Conservation (phyloP, 2,113 vertebrate genomes). For the Ochotona princeps region DNA sequence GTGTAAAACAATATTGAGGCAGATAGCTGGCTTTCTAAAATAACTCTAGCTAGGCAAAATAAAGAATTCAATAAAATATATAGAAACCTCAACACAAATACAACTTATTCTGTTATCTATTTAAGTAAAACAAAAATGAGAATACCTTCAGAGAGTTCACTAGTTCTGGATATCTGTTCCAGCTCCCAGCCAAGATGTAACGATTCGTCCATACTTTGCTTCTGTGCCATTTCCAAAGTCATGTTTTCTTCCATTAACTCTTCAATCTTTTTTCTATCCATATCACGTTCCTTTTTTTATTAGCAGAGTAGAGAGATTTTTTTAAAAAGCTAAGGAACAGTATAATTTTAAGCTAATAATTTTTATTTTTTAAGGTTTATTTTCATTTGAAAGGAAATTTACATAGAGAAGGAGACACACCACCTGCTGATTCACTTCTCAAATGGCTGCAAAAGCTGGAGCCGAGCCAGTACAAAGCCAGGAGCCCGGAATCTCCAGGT, state of each 20-base stretch:
- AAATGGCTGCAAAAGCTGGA: too few species aligned
- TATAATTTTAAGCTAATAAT: constrained; percentile 44
- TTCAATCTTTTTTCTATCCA: constrained; percentile 98
- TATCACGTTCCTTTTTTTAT: constrained; percentile 92
- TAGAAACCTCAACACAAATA: constrained; percentile 51
- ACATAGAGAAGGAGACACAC: too few species aligned
- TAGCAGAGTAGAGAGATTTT: constrained; percentile 10
- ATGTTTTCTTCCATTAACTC: constrained; percentile 99
- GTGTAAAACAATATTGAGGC: background rate
- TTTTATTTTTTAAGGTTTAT: constrained; percentile 1
- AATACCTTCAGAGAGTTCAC: constrained; percentile 94
- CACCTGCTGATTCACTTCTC: too few species aligned
- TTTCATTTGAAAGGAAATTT: background rate
- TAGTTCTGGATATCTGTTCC: constrained; percentile 97
- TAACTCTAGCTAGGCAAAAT: constrained; percentile 19
- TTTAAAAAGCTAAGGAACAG: constrained; percentile 48
- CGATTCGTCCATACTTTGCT: constrained; percentile 99
- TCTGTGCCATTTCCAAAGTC: constrained; percentile 97
- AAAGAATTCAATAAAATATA: constrained; percentile 46
- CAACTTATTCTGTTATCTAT: constrained; percentile 27
- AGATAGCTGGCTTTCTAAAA: background rate
- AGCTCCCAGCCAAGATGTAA: constrained; percentile 98
- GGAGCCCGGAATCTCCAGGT: too few species aligned
- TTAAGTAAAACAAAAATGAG: constrained; percentile 39
- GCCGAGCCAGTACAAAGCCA: too few species aligned